These are phyloP conservation scores for Sminthurides bifidus DNA, from an alignment of 1,140 invertebrate genomes.

Conservation along the genomic window DNA sequence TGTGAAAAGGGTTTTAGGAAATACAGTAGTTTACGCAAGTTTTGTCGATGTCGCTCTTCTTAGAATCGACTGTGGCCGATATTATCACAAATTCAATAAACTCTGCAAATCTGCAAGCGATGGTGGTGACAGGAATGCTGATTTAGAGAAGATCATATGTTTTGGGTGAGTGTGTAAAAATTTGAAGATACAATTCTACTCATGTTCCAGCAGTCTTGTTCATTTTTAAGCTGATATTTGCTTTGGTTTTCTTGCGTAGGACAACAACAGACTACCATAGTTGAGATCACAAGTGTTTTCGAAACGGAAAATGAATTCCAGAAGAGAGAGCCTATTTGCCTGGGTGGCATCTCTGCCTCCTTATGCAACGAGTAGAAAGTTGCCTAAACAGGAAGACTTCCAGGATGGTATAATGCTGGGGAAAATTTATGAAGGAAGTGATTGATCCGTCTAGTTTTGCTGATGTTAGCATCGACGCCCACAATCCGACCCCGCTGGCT, in stretches of 20 bases:
- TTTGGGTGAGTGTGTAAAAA: neutral
- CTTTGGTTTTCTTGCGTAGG: neutral
- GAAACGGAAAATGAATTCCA: constrained; percentile 17
- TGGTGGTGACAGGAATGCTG: too few relatives aligned
- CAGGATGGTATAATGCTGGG: constrained; percentile 24
- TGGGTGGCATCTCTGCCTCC: constrained; percentile 25
- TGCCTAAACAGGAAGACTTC: constrained; percentile 19
- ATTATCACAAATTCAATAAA: too few relatives aligned
- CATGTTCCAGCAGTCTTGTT: neutral
- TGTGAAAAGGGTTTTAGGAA: too few relatives aligned
- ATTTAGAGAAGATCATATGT: too few relatives aligned
- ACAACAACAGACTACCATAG: neutral
- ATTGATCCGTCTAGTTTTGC: constrained; percentile 27
- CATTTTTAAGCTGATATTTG: neutral
- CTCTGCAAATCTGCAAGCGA: too few relatives aligned
- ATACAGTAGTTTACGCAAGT: too few relatives aligned
- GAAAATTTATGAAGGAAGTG: constrained; percentile 24
- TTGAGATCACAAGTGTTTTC: neutral
- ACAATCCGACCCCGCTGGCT: constrained; percentile 22
- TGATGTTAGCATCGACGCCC: constrained; percentile 16
- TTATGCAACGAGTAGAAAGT: neutral
- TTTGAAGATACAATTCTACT: neutral
- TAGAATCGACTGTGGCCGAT: too few relatives aligned
- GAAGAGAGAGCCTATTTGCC: constrained; percentile 18
- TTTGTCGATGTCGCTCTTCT: too few relatives aligned